These are phyloP conservation scores for Dromius quadrimaculatus DNA, from an alignment of 2,888 invertebrate genomes.

Conservation along the genomic window DNA sequence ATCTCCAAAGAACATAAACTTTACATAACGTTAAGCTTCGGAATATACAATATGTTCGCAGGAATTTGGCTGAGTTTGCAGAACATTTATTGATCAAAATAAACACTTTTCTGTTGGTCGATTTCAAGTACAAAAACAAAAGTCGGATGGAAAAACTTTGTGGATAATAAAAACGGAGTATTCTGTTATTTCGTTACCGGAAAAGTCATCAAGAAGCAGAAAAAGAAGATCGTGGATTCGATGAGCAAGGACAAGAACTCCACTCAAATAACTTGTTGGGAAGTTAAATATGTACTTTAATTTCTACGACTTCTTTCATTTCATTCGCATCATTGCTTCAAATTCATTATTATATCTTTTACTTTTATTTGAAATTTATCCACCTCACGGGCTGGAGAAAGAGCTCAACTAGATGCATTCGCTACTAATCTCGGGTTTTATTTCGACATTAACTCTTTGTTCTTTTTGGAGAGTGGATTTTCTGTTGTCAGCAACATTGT, in stretches of 20 bases:
- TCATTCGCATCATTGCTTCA: too few relatives aligned
- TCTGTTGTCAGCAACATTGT: conserved; percentile 20
- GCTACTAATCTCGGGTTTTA: conserved; percentile 41
- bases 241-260: too few relatives aligned
- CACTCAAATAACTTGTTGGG: too few relatives aligned
- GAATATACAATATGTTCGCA: too few relatives aligned
- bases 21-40: conserved; percentile 25
- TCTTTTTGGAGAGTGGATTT: conserved; percentile 31
- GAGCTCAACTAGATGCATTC: neutral
- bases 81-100: too few relatives aligned
- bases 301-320: too few relatives aligned
- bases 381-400: conserved; percentile 20
- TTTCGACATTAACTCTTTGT: conserved; percentile 44
- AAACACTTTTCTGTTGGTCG: too few relatives aligned
- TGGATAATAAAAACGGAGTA: conserved; percentile 20
- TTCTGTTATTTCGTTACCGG: conserved; percentile 32
- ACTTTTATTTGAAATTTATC: conserved; percentile 29
- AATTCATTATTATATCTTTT: conserved; percentile 26
- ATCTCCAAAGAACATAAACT: conserved; percentile 30
- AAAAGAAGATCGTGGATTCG: too few relatives aligned
- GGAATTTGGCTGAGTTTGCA: too few relatives aligned
- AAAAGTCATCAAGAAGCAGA: conserved; percentile 24
- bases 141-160: conserved; percentile 20
- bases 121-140: conserved; percentile 24
- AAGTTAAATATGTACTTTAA: too few relatives aligned